Base-by-base conservation (phyloP, 2,797 vertebrate genomes). In the Philypnodon macrostomus region DNA sequence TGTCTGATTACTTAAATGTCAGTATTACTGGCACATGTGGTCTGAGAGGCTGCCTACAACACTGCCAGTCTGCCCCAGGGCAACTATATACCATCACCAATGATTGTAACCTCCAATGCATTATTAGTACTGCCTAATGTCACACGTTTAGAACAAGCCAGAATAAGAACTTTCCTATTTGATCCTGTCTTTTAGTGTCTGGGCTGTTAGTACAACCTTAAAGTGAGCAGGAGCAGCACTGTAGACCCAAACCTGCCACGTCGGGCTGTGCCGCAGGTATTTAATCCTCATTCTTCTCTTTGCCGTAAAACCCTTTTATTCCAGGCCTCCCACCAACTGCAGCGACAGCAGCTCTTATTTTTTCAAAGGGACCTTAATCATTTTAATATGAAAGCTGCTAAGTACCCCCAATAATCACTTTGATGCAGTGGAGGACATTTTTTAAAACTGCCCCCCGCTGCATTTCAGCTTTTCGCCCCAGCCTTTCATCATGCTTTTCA, bases 331-430 rank as follows among this genome's bases (percentile, higher is more conserved):
- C 70, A 66, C 82, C 10, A 75, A 79, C 83, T 51, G 41, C 58
- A 75, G 74, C 68, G 68, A 62, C 75, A 68, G 71, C 72, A 73
- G 75, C 83, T 76, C 77, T 77, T 75, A 40, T 61, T 64, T 77
- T 86, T 86, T 88, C 85, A 87, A 85, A 87, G 80, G 70, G 70
- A 75, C 77, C 80, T 82, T 86, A 87, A 89, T 89, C 81, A 89
- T 89, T 85, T 88, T 88, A 86, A 89, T 87, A 86, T 86, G 85
- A 89, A 89, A 86, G 86, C 86, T 81, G 84, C 79, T 88, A 87
- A 89, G 87, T 87, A 87, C 80, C 84, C 77, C 74, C 78, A 89
- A 87, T 87, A 87, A 86, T 90, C 81, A 85, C 85, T 88, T 86
- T 87, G 83, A 86, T 87, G 84, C 86, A 87, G 86, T 60, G 33